These are phyloP conservation scores for Pomacea maculata DNA, from an alignment of 1,140 invertebrate species.

Conservation along the genomic window DNA sequence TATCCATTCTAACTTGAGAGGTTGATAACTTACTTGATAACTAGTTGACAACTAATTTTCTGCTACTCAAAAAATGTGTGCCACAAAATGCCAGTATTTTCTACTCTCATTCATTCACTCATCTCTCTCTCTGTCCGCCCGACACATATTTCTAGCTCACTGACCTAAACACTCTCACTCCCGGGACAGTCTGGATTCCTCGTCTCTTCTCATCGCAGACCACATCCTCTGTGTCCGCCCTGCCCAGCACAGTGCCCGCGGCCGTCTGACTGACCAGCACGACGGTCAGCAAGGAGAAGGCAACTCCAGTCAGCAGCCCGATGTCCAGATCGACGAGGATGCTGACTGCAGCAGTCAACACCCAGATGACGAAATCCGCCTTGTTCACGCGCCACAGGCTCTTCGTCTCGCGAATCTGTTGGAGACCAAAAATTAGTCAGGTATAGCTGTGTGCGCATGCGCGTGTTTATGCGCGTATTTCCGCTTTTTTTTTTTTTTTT, in stretches of 20 bases:
- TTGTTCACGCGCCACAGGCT: conserved; percentile 51
- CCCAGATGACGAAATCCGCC: conserved; percentile 57
- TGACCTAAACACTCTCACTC: conserved; percentile 13
- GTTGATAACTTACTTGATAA: too few relatives aligned
- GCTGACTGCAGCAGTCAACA: conserved; percentile 40
- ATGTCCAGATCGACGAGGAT: conserved; percentile 50
- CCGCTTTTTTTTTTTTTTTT: too few relatives aligned
- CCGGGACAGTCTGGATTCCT: conserved; percentile 2
- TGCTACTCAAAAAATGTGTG: too few relatives aligned
- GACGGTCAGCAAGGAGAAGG: conserved; percentile 44
- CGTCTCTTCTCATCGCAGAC: background rate
- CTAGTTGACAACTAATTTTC: too few relatives aligned
- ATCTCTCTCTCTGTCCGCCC: too few relatives aligned
- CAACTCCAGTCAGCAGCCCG: conserved; percentile 51
- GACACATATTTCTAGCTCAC: background rate
- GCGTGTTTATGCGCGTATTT: too few relatives aligned
- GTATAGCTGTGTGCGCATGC: too few relatives aligned
- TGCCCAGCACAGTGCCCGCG: conserved; percentile 13
- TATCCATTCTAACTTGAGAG: too few relatives aligned
- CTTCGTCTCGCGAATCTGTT: conserved; percentile 66
- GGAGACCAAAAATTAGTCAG: background rate
- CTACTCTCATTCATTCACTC: too few relatives aligned
- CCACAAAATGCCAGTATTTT: too few relatives aligned
- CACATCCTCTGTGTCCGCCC: conserved; percentile 3
- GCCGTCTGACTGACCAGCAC: conserved; percentile 33